These are phyloP conservation scores for Sphaeramia orbicularis DNA, from an alignment of 2,797 vertebrate genomes.

Conservation along the genomic window DNA sequence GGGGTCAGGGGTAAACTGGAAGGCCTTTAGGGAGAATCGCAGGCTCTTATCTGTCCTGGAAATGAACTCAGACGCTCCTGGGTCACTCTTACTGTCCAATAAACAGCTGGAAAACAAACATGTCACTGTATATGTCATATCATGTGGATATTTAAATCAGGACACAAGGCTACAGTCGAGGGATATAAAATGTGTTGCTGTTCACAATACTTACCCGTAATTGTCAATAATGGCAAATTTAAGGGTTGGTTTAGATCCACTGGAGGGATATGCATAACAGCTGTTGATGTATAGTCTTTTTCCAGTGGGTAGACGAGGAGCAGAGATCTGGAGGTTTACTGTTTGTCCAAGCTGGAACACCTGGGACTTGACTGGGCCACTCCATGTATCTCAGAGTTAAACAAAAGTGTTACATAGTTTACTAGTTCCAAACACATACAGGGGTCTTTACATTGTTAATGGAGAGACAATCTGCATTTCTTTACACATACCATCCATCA, in stretches of 20 bases:
- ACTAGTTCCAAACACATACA: not conserved
- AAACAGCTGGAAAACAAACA: conserved; percentile 71
- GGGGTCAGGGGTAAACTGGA: conserved; percentile 80
- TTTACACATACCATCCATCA: conserved; percentile 79
- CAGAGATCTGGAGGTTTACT: conserved; percentile 78
- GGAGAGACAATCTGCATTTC: not conserved
- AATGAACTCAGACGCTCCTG: conserved; percentile 67
- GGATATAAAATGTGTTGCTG: not conserved
- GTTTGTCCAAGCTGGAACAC: conserved; percentile 75
- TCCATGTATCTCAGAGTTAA: conserved; percentile 72
- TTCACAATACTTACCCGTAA: conserved; percentile 72
- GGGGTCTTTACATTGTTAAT: not conserved
- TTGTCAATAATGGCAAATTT: conserved; percentile 79
- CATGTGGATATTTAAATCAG: not conserved
- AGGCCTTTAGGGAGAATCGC: conserved; percentile 77
- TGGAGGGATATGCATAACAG: conserved; percentile 72
- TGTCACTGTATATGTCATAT: not conserved
- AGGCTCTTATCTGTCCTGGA: conserved; percentile 66
- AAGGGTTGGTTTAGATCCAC: conserved; percentile 18
- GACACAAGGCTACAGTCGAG: not conserved
- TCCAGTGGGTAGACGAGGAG: conserved; percentile 47
- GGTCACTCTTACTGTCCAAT: conserved; percentile 73
- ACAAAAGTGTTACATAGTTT: not conserved
- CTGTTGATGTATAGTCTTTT: conserved; percentile 75
- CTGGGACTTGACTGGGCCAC: conserved; percentile 29